phyloP scores from a whole-genome alignment of 2,113 vertebrate genomes.

The Neotoma lepida region DNA sequence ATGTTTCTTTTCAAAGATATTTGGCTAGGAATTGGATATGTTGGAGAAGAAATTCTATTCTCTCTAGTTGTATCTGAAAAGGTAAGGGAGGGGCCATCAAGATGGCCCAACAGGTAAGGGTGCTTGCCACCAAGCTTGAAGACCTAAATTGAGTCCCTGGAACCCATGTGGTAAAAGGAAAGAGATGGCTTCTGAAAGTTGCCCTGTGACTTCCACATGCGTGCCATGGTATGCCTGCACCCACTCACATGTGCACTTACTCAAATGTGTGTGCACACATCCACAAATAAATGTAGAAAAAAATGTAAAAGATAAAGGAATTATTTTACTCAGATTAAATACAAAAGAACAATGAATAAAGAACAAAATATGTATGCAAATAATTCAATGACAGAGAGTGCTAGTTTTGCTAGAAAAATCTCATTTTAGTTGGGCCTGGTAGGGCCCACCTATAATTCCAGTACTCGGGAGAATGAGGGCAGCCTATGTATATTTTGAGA shows the following conservation, averaged over 20 bases:
- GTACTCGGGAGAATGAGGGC: not conserved
- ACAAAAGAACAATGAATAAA: slow-evolving; percentile 50
- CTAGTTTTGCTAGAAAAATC: slow-evolving; percentile 27
- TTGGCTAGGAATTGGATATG: slow-evolving; percentile 44
- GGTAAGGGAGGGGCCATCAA: not conserved
- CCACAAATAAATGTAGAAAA: not conserved
- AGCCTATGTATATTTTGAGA: not conserved
- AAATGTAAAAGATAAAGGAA: slow-evolving; percentile 18
- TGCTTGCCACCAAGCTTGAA: not conserved
- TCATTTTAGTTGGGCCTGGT: not conserved
- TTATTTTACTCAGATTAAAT: slow-evolving; percentile 61
- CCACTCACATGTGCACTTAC: not conserved
- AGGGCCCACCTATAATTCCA: too few species aligned
- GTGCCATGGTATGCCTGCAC: too few species aligned
- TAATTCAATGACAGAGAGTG: slow-evolving; percentile 55
- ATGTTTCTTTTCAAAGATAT: slow-evolving; percentile 42
- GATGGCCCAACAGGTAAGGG: not conserved
- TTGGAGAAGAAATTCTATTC: not conserved
- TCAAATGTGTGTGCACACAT: not conserved
- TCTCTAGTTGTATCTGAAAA: slow-evolving; percentile 52
- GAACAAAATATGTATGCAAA: slow-evolving; percentile 46
- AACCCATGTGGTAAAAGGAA: not conserved
- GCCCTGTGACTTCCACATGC: not conserved
- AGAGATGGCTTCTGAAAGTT: not conserved
- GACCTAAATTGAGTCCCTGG: not conserved